Percentiles rank a stretch among this genome's conserved stretches.
Evolutionary conservation across 2,888 invertebrate genomes (phyloP).

Genomic region (Myopa testacea): DNA sequence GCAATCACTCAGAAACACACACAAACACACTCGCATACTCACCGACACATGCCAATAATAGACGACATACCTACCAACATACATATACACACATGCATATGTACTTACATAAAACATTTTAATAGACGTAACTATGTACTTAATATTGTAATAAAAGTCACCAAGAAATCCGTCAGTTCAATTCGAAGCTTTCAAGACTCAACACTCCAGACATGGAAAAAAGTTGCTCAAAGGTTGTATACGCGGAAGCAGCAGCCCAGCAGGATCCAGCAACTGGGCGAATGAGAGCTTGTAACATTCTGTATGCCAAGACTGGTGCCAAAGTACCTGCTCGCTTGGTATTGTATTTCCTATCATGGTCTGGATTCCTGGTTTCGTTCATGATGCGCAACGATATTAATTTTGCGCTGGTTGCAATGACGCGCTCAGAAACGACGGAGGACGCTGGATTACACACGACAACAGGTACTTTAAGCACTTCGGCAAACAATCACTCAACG

Average conservation of each 20-base stretch:
- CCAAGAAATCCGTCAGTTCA: slow-evolving; percentile 10
- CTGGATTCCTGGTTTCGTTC: slow-evolving; percentile 79
- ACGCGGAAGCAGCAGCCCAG: slow-evolving; percentile 32
- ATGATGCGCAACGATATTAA: slow-evolving; percentile 84
- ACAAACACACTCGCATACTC: neutral
- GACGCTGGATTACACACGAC: neutral
- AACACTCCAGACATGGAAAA: slow-evolving; percentile 31
- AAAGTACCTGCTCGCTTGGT: slow-evolving; percentile 77
- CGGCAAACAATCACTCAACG: neutral
- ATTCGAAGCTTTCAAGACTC: slow-evolving; percentile 23
- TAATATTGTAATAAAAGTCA: slow-evolving; percentile 17
- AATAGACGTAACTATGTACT: neutral
- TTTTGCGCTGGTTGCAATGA: slow-evolving; percentile 79
- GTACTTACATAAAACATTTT: slow-evolving; percentile 17
- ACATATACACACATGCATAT: neutral
- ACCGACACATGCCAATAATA: neutral
- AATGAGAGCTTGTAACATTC: slow-evolving; percentile 41
- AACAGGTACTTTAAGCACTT: neutral
- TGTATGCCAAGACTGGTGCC: slow-evolving; percentile 58
- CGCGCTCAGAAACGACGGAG: slow-evolving; percentile 54
- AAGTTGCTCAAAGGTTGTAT: slow-evolving; percentile 40
- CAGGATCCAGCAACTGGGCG: slow-evolving; percentile 28
- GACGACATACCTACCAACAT: neutral
- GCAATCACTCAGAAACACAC: neutral
- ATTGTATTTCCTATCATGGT: slow-evolving; percentile 78